Percentiles rank a stretch among this genome's conserved stretches.
Conservation (phyloP, 2,797 vertebrate species). For the Coilia nasus region DNA sequence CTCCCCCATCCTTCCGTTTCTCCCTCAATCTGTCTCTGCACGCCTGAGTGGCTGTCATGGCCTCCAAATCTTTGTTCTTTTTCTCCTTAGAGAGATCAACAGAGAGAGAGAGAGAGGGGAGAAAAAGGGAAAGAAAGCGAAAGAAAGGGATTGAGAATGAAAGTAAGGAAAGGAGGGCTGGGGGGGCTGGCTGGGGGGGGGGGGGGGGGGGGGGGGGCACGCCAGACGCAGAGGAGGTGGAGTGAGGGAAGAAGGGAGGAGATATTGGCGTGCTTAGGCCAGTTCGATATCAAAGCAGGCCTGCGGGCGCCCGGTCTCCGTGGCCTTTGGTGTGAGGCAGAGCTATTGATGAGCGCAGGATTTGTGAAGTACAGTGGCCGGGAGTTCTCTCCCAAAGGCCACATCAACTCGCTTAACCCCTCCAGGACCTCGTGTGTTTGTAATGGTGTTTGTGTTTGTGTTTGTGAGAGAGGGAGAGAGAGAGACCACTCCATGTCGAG, state of each 20-base stretch:
- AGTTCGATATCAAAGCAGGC: slow-evolving; percentile 17
- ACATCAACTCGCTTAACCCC: slow-evolving; percentile 45
- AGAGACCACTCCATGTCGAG: neutral
- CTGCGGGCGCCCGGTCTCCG: neutral
- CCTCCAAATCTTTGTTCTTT: slow-evolving; percentile 36
- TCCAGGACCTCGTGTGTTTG: slow-evolving; percentile 20
- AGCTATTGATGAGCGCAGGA: slow-evolving; percentile 44
- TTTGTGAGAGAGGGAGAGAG: too few species aligned
- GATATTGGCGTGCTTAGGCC: neutral
- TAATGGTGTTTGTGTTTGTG: neutral
- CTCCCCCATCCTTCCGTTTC: neutral
- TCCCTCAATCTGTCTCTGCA: slow-evolving; percentile 27
- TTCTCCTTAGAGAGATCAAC: slow-evolving; percentile 40
- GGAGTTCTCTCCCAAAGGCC: slow-evolving; percentile 31
- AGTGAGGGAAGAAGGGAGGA: neutral
- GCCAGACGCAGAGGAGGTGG: slow-evolving; percentile 25
- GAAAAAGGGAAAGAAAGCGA: slow-evolving; percentile 5
- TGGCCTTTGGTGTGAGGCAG: slow-evolving; percentile 49
- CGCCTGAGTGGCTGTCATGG: slow-evolving; percentile 47
- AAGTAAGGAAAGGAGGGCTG: slow-evolving; percentile 31
- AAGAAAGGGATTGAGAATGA: neutral
- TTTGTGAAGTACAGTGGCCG: slow-evolving; percentile 16
- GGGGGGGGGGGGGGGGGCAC: neutral
- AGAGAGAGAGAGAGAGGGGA: slow-evolving; percentile 24
- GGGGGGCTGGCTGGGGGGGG: neutral